Percentiles rank a stretch among this genome's conserved stretches.
Evolutionary conservation across 2,113 vertebrate genomes (phyloP).

Genomic region (Notiomystis cincta): DNA sequence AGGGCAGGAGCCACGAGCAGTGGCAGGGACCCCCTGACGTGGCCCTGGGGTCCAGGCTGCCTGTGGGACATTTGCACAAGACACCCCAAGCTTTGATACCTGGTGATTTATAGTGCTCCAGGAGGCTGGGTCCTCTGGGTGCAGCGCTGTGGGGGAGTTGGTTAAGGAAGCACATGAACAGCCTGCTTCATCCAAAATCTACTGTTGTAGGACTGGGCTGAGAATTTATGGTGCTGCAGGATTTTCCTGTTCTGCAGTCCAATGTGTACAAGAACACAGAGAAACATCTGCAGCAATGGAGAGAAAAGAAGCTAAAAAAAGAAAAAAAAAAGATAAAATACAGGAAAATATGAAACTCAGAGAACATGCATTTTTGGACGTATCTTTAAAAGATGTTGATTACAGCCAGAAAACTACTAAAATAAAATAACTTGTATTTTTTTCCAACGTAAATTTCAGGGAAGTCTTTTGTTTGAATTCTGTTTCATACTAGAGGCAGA

Average conservation of each 20-base stretch:
- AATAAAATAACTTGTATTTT: not conserved
- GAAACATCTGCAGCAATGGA: not conserved
- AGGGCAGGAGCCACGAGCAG: not conserved
- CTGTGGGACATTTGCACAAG: not conserved
- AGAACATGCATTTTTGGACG: not conserved
- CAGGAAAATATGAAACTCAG: not conserved
- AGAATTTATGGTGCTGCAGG: not conserved
- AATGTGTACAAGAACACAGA: rapidly evolving
- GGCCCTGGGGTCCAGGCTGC: not conserved
- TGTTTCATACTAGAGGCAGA: not conserved
- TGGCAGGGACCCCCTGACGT: rapidly evolving
- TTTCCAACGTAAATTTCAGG: not conserved
- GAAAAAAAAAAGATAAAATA: not conserved
- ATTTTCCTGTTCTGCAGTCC: not conserved
- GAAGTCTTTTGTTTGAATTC: not conserved
- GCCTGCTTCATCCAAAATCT: not conserved
- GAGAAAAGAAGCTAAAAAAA: not conserved
- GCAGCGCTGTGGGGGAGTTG: not conserved
- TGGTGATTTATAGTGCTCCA: rapidly evolving
- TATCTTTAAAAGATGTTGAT: not conserved
- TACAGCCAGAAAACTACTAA: not conserved
- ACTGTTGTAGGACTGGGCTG: not conserved
- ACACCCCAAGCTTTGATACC: not conserved
- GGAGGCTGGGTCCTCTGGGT: not conserved
- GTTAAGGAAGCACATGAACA: not conserved